Evolutionary conservation across 2,888 invertebrate genomes (phyloP).

Genomic region (Lapara coniferarum): DNA sequence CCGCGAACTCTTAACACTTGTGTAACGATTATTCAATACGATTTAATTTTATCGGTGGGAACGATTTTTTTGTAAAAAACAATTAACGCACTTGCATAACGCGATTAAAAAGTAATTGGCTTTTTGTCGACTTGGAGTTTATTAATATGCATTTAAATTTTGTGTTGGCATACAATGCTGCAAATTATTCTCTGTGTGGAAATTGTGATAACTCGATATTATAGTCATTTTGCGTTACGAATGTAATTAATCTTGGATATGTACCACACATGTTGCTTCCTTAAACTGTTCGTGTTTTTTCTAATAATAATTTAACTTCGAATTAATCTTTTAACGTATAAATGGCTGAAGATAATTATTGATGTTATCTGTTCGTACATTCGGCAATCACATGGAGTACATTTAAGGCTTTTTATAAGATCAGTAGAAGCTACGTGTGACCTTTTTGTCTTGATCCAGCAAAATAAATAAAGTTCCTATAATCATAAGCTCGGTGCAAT

Average conservation of each 20-base stretch:
- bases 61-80: background rate
- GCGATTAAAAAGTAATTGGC: background rate
- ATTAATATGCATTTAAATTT: conserved; percentile 7
- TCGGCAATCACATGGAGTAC: no score
- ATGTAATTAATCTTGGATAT: background rate
- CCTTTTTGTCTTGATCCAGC: no score
- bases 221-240: background rate
- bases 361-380: background rate
- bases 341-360: background rate
- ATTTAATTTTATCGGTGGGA: background rate
- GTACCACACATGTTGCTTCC: background rate
- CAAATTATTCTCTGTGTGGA: no score
- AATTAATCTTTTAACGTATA: background rate
- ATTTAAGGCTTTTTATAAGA: no score
- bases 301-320: background rate
- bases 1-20: background rate
- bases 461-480: no score
- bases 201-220: no score
- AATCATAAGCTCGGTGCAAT: no score
- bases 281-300: background rate
- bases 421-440: no score
- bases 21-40: background rate
- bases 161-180: no score
- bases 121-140: conserved; percentile 2
- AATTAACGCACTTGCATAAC: conserved; percentile 1